These are phyloP conservation scores for Cataglyphis cursor DNA, from an alignment of 2,888 invertebrate genomes.

Conservation along the genomic window DNA sequence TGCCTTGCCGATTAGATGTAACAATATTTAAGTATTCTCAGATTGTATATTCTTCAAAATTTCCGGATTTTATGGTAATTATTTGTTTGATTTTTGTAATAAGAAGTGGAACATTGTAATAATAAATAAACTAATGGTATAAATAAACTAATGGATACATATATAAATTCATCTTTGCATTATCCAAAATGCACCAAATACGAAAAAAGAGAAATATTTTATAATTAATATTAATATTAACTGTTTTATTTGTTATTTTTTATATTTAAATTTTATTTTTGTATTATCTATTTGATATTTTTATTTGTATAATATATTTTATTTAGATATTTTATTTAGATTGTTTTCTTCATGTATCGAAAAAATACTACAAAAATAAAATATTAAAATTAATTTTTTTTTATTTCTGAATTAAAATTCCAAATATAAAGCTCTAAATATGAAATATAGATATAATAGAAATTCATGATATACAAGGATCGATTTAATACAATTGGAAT, in stretches of 20 bases:
- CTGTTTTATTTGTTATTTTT: not conserved
- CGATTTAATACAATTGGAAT: not conserved
- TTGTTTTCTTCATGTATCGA: not conserved
- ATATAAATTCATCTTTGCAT: not conserved
- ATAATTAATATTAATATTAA: not conserved
- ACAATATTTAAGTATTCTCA: not conserved
- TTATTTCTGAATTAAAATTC: not conserved
- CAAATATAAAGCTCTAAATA: not conserved
- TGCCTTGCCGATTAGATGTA: not conserved
- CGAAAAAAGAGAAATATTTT: not conserved
- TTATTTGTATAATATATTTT: not conserved
- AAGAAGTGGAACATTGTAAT: not conserved
- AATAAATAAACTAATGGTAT: not conserved
- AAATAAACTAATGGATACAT: too few relatives aligned
- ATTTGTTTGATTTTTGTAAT: not conserved
- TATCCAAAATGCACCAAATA: not conserved
- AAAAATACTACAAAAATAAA: conserved; percentile 8
- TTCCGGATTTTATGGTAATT: not conserved
- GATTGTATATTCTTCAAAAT: not conserved
- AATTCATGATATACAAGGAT: not conserved
- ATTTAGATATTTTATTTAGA: not conserved
- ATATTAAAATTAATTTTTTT: not conserved
- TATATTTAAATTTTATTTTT: not conserved
- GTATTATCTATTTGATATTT: not conserved
- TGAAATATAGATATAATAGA: not conserved